Base-by-base conservation (phyloP, 1,140 invertebrate species). In the Anoplolepis gracilipes region DNA sequence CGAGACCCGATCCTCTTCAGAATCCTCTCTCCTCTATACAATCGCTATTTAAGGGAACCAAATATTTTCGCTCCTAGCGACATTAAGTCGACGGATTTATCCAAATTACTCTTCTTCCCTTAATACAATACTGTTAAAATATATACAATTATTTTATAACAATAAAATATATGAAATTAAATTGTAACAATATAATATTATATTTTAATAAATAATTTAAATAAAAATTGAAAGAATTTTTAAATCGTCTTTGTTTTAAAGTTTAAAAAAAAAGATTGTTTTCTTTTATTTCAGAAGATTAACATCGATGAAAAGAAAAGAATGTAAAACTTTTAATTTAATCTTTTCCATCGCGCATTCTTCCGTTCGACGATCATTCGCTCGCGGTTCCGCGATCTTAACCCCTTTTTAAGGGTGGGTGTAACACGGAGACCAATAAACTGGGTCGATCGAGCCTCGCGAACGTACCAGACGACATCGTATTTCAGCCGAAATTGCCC, bases 401-500 rank as follows among this genome's bases (percentile, higher is more conserved):
- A 93, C 87, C 89, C 91, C 92, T 92, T 94, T 94, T 93, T 92
- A 92, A 92, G 90, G 91, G 87, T 88, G 42, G 84, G 42, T 84
- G 88, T 84, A 33, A n/a, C 70, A 61, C 84, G 78, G 86, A 87
- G 88, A 87, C 92, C 91, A 93, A 93, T 93, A 92, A 92, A 81
- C 87, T 78, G 53, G 85, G 82, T 81, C 79, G 87, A 90, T 10
- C 87, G 85, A 88, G 81, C 81, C 82, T 92, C 92, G 91, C 92
- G 91, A 94, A 93, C 91, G 92, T 94, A 92, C 92, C 90, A 90
- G 93, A 94, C 93, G 94, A 94, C 93, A 91, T 94, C 94, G 94
- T 95, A 95, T 94, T 95, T 95, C 94, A 95, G 92, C 69, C 88
- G 90, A 93, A 95, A 95, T 95, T 95, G 94, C 94, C 92, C 89